These are phyloP conservation scores for Magallana gigas DNA, from an alignment of 1,140 invertebrate genomes.

Conservation along the genomic window DNA sequence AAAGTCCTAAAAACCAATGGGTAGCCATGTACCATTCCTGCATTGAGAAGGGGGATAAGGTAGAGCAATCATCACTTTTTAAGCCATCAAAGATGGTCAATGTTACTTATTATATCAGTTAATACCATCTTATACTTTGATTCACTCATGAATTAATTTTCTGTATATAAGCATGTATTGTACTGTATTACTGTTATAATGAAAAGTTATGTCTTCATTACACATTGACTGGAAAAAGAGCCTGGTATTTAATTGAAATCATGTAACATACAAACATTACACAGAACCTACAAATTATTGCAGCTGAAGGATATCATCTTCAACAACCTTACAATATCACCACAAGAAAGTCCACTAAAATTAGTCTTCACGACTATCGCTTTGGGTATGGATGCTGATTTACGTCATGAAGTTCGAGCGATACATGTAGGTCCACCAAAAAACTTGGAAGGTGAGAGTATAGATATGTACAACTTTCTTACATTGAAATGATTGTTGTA, in stretches of 20 bases:
- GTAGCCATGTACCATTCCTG: slow-evolving; percentile 17
- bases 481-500: no score
- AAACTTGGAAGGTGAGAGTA: slow-evolving; percentile 24
- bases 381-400: slow-evolving; percentile 7
- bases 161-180: no score
- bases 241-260: no score
- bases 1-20: background rate
- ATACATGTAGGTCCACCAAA: slow-evolving; percentile 27
- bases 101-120: no score
- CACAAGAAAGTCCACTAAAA: background rate
- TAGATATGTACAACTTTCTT: no score
- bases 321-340: background rate
- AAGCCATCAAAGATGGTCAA: no score
- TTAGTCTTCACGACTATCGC: slow-evolving; percentile 39
- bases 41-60: background rate
- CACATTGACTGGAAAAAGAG: no score
- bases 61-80: background rate
- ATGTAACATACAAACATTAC: no score
- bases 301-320: slow-evolving; percentile 30
- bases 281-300: background rate
- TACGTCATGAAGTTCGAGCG: background rate
- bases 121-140: no score
- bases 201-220: no score
- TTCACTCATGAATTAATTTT: no score
- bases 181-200: no score